A percentile compares a stretch with the other conserved stretches of the same genome.
These are phyloP conservation scores for Diorhabda elongata DNA, from an alignment of 1,140 invertebrate species.

Conservation along the genomic window DNA sequence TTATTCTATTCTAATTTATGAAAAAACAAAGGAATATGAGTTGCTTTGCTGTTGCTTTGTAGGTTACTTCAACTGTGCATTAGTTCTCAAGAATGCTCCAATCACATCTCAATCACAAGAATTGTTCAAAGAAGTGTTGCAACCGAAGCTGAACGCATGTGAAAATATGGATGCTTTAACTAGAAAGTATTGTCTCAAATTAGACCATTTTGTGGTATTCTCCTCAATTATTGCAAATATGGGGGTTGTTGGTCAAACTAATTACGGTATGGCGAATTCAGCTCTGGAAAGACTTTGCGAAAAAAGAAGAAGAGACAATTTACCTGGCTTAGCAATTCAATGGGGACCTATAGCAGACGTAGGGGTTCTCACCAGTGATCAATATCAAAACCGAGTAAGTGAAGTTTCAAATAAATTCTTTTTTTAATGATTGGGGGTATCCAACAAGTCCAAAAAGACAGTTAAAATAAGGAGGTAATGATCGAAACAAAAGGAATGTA, in stretches of 20 bases:
- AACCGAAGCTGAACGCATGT: neutral
- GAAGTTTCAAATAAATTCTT: too few relatives aligned
- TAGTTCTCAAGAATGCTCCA: neutral
- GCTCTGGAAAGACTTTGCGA: conserved; percentile 72
- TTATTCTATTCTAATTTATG: too few relatives aligned
- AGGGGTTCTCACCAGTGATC: conserved; percentile 35
- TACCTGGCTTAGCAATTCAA: conserved; percentile 64
- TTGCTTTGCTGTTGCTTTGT: neutral
- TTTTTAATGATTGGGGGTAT: too few relatives aligned
- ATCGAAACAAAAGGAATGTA: too few relatives aligned
- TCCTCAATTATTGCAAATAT: conserved; percentile 84
- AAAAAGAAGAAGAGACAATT: conserved; percentile 52
- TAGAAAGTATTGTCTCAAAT: neutral
- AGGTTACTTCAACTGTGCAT: neutral
- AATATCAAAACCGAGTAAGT: neutral
- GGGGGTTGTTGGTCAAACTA: conserved; percentile 84
- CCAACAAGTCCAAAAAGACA: too few relatives aligned
- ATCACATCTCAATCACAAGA: neutral
- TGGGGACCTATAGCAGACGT: conserved; percentile 70
- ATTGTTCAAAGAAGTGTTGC: neutral
- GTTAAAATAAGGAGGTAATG: too few relatives aligned
- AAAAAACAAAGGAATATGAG: too few relatives aligned
- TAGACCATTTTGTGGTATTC: conserved; percentile 66
- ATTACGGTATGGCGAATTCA: conserved; percentile 77
- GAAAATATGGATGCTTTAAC: conserved; percentile 14